Evolutionary conservation across 2,888 invertebrate genomes (phyloP).

Genomic region (Noctuana brunneofusca): DNA sequence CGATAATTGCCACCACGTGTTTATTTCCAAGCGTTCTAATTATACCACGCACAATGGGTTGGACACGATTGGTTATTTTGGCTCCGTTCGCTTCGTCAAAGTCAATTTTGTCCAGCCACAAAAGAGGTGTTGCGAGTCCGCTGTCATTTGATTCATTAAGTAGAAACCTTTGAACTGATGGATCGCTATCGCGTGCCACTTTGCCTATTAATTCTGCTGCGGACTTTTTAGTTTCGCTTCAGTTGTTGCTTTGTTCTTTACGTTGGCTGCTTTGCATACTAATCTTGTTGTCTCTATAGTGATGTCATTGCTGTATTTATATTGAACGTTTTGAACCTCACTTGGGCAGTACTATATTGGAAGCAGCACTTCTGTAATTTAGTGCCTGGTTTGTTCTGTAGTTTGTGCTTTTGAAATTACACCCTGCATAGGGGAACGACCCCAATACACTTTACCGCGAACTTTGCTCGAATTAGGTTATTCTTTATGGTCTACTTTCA

Average conservation of each 20-base stretch:
- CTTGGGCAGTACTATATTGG: not conserved
- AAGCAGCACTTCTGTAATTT: not conserved
- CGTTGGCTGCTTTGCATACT: constrained; percentile 29
- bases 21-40: constrained; percentile 79
- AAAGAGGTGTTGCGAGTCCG: constrained; percentile 77
- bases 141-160: constrained; percentile 80
- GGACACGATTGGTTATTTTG: constrained; percentile 80
- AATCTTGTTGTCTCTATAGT: constrained; percentile 25
- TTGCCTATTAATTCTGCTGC: constrained; percentile 61
- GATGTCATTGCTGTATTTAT: constrained; percentile 28
- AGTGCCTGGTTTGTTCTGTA: not conserved
- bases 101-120: constrained; percentile 75
- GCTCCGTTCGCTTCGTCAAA: constrained; percentile 74
- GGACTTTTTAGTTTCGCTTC: constrained; percentile 52
- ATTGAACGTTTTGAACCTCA: not conserved
- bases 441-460: constrained; percentile 24
- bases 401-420: not conserved
- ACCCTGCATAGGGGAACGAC: constrained; percentile 16
- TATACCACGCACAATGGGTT: constrained; percentile 80
- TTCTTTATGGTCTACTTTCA: constrained; percentile 25
- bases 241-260: constrained; percentile 41
- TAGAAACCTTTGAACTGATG: constrained; percentile 75
- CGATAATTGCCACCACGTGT: constrained; percentile 83
- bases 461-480: constrained; percentile 24
- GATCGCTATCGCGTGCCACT: constrained; percentile 61